Evolutionary conservation across 2,113 vertebrate species (phyloP).

Genomic region (Hiodon alosoides): DNA sequence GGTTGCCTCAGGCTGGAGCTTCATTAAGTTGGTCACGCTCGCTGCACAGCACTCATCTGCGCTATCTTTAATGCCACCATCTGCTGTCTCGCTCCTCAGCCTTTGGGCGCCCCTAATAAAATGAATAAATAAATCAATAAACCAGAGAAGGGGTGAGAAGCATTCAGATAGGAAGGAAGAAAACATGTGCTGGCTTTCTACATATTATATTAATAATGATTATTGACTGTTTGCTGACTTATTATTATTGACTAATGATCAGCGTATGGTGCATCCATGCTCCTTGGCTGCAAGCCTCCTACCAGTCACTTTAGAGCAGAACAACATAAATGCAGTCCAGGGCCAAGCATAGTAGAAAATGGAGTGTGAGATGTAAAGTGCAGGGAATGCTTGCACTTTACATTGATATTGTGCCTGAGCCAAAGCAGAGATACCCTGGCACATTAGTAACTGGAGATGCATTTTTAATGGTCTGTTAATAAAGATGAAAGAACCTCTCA

Average conservation of each 20-base stretch:
- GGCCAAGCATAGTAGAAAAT: neutral
- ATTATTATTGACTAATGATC: too few species aligned
- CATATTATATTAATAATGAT: slow-evolving; percentile 52
- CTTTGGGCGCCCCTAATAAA: slow-evolving; percentile 50
- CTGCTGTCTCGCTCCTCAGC: slow-evolving; percentile 14
- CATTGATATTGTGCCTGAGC: too few species aligned
- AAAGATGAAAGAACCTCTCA: too few species aligned
- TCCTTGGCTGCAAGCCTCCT: neutral
- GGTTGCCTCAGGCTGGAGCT: slow-evolving; percentile 11
- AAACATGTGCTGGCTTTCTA: slow-evolving; percentile 27
- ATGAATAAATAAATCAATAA: slow-evolving; percentile 55
- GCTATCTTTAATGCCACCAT: neutral
- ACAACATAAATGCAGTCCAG: neutral
- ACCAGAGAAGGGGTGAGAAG: slow-evolving; percentile 16
- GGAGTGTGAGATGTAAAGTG: neutral
- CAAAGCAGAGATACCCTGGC: too few species aligned
- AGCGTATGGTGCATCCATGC: slow-evolving; percentile 20
- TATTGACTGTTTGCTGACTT: too few species aligned
- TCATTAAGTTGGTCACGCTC: slow-evolving; percentile 9
- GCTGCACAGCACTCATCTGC: neutral
- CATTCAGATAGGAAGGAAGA: slow-evolving; percentile 35
- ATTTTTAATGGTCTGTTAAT: too few species aligned
- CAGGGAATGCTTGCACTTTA: neutral
- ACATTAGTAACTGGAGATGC: too few species aligned
- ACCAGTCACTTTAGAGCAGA: neutral